Evolutionary conservation across 2,797 vertebrate genomes (phyloP).

Genomic region (Gadopsis marmoratus): DNA sequence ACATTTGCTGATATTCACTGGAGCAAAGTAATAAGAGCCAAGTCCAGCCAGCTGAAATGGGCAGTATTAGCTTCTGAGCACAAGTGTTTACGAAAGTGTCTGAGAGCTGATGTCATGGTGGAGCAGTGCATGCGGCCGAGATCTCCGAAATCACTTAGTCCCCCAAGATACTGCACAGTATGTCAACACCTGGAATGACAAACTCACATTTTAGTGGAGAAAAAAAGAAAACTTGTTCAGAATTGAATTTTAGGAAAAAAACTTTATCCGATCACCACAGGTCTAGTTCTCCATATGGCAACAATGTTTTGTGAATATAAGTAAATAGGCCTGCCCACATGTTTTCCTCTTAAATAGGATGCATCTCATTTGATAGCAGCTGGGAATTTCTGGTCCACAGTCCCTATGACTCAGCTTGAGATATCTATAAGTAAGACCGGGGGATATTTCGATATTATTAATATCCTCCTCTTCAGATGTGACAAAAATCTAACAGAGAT

Average conservation of each 20-base stretch:
- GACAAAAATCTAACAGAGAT: no score
- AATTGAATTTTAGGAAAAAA: background rate
- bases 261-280: background rate
- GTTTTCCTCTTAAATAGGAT: conserved; percentile 18
- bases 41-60: conserved; percentile 53
- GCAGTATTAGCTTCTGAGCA: conserved; percentile 48
- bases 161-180: conserved; percentile 12
- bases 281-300: background rate
- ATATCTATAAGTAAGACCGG: background rate
- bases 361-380: background rate
- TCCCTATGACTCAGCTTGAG: background rate
- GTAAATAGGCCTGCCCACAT: background rate
- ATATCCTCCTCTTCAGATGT: background rate
- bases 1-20: conserved; percentile 41
- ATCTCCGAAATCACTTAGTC: conserved; percentile 26
- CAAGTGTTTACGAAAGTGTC: conserved; percentile 69
- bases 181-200: background rate
- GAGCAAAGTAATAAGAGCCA: conserved; percentile 37
- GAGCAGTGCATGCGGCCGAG: conserved; percentile 45
- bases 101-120: conserved; percentile 68
- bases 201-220: background rate
- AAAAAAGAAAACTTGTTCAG: background rate
- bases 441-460: background rate
- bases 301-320: background rate
- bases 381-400: conserved; percentile 8